Base-by-base conservation (phyloP, 2,797 vertebrate genomes). In the Epinephelus awoara region DNA sequence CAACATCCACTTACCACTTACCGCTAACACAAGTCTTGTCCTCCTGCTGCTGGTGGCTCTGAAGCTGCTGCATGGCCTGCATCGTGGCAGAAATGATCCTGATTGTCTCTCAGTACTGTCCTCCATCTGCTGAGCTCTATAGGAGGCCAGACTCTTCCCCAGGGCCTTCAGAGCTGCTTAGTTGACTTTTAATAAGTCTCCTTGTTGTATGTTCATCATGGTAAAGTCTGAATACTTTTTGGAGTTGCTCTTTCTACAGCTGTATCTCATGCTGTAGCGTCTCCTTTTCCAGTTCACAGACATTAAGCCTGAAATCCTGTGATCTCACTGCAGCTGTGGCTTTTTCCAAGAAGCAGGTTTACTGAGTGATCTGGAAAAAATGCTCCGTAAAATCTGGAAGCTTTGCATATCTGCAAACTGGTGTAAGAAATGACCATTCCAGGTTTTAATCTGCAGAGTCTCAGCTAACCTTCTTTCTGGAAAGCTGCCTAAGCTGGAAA, bases 281-380 rank as follows among this genome's bases (percentile, higher is more conserved):
- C 62, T 74, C n/a, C 52, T 40, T 57, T 65, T 65, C 15, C 71
- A 65, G 10, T 18, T 73, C 38, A 34, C 42, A 14, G 42, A 19
- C 15, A 18, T 10, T 46, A 1, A 73, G 42, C 27, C 13, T 49
- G 21, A 9, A 44, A 13, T 52, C 18, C 34, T 9, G 25, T 17
- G 4, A 7, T 21, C 27, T 17, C 54, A 21, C 44, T 66, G 63
- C 44, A 66, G 29, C 52, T 50, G 42, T 21, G 6, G 11, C 46
- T 40, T 57, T 65, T 27, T 25, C 11, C 27, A 56, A 44, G 23
- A 52, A 46, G 12, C 7, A 21, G 18, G 2, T 55, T 72, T 38
- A 29, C 42, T 21, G 44, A 70, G 4, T 17, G 58, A n/a, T 25
- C 21, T 21, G 66, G 42, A 21, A 56, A 56, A 50, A 42, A 50